Conservation (phyloP, 1,140 invertebrate genomes). For the Drosophila bocki region DNA sequence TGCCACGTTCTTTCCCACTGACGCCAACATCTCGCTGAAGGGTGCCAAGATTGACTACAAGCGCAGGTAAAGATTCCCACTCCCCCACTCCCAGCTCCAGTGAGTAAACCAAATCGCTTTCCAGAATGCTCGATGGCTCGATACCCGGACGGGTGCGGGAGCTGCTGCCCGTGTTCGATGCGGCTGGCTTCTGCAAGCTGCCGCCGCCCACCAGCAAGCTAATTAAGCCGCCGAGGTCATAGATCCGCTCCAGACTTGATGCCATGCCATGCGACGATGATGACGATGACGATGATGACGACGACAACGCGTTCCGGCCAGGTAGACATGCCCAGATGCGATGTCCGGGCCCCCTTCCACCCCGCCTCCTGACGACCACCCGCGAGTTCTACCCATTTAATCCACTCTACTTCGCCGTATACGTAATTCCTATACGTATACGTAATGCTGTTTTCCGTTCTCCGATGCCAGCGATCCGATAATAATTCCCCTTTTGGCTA, state of each 20-base stretch:
- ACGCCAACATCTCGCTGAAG: constrained; percentile 88
- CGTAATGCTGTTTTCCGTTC: constrained; percentile 34
- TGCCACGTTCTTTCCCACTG: constrained; percentile 93
- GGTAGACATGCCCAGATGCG: constrained; percentile 36
- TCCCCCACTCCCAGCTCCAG: background rate
- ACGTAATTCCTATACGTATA: constrained; percentile 1
- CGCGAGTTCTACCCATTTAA: constrained; percentile 31
- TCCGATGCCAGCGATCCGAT: constrained; percentile 49
- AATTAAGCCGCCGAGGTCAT: constrained; percentile 88
- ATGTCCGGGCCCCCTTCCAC: background rate
- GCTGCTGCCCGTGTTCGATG: constrained; percentile 92
- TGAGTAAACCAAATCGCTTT: background rate
- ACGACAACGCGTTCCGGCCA: constrained; percentile 61
- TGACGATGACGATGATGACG: background rate
- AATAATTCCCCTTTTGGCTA: constrained; percentile 78
- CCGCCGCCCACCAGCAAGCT: constrained; percentile 91
- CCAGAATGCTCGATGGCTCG: constrained; percentile 87
- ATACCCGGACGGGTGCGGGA: constrained; percentile 90
- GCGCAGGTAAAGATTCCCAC: constrained; percentile 85
- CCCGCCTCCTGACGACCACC: constrained; percentile 25
- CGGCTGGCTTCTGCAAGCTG: constrained; percentile 91
- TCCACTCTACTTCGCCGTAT: constrained; percentile 23
- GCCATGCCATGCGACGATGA: constrained; percentile 12
- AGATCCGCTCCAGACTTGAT: constrained; percentile 41
- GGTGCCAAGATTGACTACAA: constrained; percentile 85